These are phyloP conservation scores for Clunio marinus DNA, from an alignment of 2,888 invertebrate genomes.

Conservation along the genomic window DNA sequence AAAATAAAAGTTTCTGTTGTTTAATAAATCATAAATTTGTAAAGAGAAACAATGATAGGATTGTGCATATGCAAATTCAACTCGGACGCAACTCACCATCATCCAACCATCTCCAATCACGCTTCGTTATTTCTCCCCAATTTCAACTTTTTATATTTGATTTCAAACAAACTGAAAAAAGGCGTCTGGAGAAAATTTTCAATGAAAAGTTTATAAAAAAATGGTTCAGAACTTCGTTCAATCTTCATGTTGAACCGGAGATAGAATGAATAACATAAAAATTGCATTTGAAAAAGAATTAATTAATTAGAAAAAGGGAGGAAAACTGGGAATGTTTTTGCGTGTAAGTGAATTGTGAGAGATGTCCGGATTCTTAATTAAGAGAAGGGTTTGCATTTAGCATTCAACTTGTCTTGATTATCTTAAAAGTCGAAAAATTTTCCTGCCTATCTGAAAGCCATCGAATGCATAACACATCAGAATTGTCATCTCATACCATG, in stretches of 20 bases:
- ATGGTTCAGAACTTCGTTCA: too few species aligned
- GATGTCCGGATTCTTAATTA: conserved; percentile 26
- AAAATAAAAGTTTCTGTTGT: too few species aligned
- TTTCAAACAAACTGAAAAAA: background rate
- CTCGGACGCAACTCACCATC: too few species aligned
- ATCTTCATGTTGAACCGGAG: background rate
- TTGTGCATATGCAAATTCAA: too few species aligned
- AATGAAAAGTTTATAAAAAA: too few species aligned
- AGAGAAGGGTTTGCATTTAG: background rate
- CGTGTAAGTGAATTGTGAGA: background rate
- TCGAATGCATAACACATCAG: too few species aligned
- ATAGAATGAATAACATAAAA: conserved; percentile 26
- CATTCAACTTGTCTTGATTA: too few species aligned
- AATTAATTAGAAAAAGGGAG: conserved; percentile 35
- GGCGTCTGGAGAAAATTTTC: background rate
- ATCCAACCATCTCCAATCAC: too few species aligned
- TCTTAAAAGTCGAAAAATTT: too few species aligned
- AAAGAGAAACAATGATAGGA: too few species aligned
- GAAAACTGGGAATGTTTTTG: background rate
- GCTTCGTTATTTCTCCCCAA: background rate
- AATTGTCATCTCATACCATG: background rate
- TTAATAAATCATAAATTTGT: too few species aligned
- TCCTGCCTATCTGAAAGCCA: too few species aligned
- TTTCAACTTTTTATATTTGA: background rate
- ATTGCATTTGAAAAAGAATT: conserved; percentile 34